Conservation (phyloP, 2,113 vertebrate genomes). For the Arizona elegans region DNA sequence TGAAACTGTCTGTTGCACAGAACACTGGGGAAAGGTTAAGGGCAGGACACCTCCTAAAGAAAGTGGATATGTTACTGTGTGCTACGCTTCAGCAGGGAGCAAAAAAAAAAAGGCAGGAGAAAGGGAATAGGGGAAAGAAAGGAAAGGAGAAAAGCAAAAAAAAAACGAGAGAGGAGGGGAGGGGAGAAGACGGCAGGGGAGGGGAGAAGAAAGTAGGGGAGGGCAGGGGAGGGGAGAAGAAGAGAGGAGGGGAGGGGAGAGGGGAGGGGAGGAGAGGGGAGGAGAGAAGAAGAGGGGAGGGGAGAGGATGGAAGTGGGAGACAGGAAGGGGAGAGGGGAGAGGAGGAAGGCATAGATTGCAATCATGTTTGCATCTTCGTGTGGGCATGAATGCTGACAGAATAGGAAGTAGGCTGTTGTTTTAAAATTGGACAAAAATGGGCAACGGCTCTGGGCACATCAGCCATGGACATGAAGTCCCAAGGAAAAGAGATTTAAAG, state of each 20-base stretch:
- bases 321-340: not conserved
- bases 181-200: not conserved
- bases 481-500: not conserved
- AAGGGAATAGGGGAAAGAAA: not conserved
- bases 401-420: not conserved
- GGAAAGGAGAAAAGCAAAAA: not conserved
- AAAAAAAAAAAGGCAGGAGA: not conserved
- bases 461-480: not conserved
- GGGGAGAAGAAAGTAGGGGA: rapidly evolving
- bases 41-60: not conserved
- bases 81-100: not conserved
- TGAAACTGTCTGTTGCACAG: not conserved
- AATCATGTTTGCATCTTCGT: not conserved
- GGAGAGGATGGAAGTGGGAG: not conserved
- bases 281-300: not conserved
- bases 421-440: not conserved
- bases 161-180: not conserved
- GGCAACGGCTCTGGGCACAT: not conserved
- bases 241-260: rapidly evolving
- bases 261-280: rapidly evolving
- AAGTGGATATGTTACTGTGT: not conserved
- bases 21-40: not conserved
- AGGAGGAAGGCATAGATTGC: not conserved
- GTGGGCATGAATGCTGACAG: not conserved
- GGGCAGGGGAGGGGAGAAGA: too few relatives aligned